These are phyloP conservation scores for Aplysina aerophoba DNA, from an alignment of 37 sponge, comb jelly and placozoan genomes.

Conservation along the genomic window DNA sequence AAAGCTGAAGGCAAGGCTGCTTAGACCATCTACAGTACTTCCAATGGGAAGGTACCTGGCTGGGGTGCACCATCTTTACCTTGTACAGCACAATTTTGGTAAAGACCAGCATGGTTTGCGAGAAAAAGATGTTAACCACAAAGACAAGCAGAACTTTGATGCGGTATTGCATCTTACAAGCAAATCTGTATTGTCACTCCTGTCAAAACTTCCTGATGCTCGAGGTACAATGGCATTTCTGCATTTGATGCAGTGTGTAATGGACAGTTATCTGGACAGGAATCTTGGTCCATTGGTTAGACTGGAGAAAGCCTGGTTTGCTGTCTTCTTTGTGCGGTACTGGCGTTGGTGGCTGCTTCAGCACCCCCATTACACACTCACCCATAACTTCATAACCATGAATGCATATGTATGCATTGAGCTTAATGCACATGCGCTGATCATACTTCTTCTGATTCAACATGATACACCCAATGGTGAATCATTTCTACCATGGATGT, in stretches of 20 bases:
- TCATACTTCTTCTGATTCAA: not conserved
- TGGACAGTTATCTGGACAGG: slow-evolving; percentile 28
- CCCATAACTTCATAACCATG: slow-evolving; percentile 18
- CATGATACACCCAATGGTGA: not conserved
- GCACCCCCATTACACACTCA: slow-evolving; percentile 18
- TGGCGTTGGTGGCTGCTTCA: slow-evolving; percentile 34
- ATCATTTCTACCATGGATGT: slow-evolving; percentile 29
- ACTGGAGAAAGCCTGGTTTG: slow-evolving; percentile 31
- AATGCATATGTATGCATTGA: slow-evolving; percentile 39
- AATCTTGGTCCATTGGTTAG: not conserved
- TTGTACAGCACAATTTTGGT: not conserved
- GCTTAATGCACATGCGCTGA: slow-evolving; percentile 28
- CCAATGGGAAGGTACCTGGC: slow-evolving; percentile 32
- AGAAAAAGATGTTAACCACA: slow-evolving; percentile 39
- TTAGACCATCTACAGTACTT: slow-evolving; percentile 40
- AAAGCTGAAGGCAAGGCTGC: slow-evolving; percentile 38
- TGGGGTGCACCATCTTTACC: slow-evolving; percentile 6
- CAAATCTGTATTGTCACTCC: not conserved
- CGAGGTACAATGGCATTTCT: slow-evolving; percentile 17
- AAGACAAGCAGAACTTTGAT: slow-evolving; percentile 45
- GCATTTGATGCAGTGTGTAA: slow-evolving; percentile 11
- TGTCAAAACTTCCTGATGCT: slow-evolving; percentile 28
- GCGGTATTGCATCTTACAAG: slow-evolving; percentile 19
- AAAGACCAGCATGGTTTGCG: slow-evolving; percentile 48
- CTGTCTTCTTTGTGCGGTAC: slow-evolving; percentile 43